phyloP scores from a whole-genome alignment of 2,113 vertebrate species.

The Butorides virescens region DNA sequence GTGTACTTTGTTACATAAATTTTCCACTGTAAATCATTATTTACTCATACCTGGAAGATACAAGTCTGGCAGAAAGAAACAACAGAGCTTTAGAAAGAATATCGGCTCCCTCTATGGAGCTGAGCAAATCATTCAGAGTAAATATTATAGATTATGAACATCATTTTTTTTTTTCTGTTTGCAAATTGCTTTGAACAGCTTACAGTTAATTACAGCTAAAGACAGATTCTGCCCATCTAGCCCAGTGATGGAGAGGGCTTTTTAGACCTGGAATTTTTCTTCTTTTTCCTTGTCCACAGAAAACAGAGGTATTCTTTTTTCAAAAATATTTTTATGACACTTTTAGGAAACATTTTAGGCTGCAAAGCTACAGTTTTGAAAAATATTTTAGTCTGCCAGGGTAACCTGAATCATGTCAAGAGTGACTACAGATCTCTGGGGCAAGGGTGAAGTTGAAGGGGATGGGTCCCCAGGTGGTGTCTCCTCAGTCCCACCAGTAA shows the following conservation, averaged over 20 bases:
- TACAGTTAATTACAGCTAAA: neutral
- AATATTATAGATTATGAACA: neutral
- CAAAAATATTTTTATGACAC: neutral
- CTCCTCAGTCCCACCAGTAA: neutral
- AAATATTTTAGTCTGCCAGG: neutral
- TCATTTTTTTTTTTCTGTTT: neutral
- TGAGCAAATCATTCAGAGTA: neutral
- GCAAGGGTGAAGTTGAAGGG: neutral
- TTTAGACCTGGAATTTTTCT: neutral
- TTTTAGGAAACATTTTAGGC: neutral
- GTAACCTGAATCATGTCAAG: neutral
- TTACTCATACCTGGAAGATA: neutral
- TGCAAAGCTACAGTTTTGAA: neutral
- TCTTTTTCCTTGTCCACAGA: neutral
- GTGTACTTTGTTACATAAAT: neutral
- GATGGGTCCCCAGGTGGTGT: too few species aligned
- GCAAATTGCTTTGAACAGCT: neutral
- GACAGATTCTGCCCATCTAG: neutral
- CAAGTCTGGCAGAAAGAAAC: neutral
- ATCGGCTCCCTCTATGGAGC: slow-evolving; percentile 21
- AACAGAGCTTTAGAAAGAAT: neutral
- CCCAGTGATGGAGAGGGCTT: too few species aligned
- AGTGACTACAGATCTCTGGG: neutral
- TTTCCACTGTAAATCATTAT: neutral
- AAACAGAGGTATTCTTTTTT: neutral